These are phyloP conservation scores for Grus americana DNA, from an alignment of 2,113 vertebrate genomes.

Conservation along the genomic window DNA sequence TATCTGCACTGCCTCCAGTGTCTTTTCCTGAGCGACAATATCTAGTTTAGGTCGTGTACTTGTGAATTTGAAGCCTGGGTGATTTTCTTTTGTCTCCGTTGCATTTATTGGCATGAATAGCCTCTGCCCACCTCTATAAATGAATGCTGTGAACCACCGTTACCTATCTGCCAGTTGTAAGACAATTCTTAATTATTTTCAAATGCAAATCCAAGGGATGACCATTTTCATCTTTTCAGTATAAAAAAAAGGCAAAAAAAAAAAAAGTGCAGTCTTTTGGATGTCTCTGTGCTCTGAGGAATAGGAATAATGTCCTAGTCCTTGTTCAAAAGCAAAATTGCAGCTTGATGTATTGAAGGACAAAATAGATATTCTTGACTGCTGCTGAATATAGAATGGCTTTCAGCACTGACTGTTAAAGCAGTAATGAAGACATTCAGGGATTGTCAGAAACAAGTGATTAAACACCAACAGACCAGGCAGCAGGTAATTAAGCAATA, in stretches of 20 bases:
- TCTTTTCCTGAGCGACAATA: neutral
- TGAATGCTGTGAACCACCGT: neutral
- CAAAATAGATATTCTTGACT: neutral
- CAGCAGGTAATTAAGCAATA: neutral
- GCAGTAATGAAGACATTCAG: neutral
- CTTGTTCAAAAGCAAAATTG: neutral
- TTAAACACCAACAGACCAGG: neutral
- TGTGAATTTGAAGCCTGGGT: neutral
- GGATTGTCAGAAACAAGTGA: neutral
- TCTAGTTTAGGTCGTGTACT: neutral
- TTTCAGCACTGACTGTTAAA: neutral
- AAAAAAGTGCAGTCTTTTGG: neutral
- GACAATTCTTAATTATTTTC: neutral
- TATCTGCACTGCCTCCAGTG: neutral
- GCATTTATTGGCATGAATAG: neutral
- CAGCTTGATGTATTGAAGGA: neutral
- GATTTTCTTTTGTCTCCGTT: neutral
- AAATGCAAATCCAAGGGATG: neutral
- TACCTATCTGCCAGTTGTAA: neutral
- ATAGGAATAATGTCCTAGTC: neutral
- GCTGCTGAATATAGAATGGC: neutral
- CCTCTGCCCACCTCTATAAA: neutral
- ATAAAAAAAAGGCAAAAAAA: neutral
- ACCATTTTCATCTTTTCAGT: neutral
- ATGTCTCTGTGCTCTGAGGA: neutral